Conservation (phyloP, 1,140 invertebrate species). For the Ooceraea biroi region DNA sequence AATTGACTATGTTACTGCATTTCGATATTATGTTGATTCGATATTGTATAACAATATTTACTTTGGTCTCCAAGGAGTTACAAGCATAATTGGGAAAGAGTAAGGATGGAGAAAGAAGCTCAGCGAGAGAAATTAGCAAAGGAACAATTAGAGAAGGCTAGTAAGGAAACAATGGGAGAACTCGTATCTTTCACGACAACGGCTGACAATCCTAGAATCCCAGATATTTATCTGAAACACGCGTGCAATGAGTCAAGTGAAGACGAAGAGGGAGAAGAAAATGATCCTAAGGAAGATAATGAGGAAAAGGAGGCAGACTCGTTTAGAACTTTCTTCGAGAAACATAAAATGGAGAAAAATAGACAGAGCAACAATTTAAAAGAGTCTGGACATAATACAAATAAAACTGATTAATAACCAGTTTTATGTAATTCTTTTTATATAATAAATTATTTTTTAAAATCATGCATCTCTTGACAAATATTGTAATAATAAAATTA, state of each 20-base stretch:
- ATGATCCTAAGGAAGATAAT: conserved; percentile 65
- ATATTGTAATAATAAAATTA: too few relatives aligned
- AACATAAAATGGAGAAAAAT: conserved; percentile 76
- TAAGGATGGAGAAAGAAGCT: conserved; percentile 87
- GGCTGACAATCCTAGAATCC: conserved; percentile 87
- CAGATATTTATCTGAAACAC: conserved; percentile 90
- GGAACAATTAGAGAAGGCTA: conserved; percentile 79
- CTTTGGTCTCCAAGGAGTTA: conserved; percentile 88
- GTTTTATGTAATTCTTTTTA: conserved; percentile 31
- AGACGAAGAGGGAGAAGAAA: conserved; percentile 90
- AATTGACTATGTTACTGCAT: background rate
- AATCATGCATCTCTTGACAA: background rate
- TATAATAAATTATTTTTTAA: conserved; percentile 24
- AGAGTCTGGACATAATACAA: conserved; percentile 66
- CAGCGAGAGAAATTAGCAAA: conserved; percentile 85
- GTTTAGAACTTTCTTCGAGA: conserved; percentile 80
- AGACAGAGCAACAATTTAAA: conserved; percentile 59
- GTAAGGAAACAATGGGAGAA: conserved; percentile 78
- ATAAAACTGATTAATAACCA: conserved; percentile 61
- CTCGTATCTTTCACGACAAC: conserved; percentile 85
- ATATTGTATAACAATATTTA: conserved; percentile 2
- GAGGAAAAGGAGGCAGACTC: conserved; percentile 78
- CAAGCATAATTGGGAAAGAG: conserved; percentile 90
- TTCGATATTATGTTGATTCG: background rate
- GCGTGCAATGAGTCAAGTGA: conserved; percentile 91